phyloP scores from a whole-genome alignment of 2,113 vertebrate genomes.

The Stictonetta naevosa region DNA sequence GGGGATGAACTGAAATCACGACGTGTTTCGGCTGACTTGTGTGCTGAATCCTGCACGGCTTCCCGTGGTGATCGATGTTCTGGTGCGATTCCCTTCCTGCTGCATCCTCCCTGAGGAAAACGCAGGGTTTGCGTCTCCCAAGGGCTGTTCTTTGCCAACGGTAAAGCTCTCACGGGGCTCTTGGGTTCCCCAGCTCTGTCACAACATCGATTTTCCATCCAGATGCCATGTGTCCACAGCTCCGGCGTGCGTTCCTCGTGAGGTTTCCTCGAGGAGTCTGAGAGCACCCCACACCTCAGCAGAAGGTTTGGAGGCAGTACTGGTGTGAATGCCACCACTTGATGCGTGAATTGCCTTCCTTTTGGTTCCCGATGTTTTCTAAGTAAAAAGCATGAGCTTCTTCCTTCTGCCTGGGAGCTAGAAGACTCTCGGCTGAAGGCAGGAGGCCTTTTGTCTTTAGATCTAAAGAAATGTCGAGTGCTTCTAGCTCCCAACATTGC shows the following conservation, averaged over 20 bases:
- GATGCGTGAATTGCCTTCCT: not conserved
- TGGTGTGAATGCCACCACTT: not conserved
- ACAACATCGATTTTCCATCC: not conserved
- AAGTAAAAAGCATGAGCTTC: not conserved
- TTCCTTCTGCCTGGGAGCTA: not conserved
- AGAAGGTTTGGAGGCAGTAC: not conserved
- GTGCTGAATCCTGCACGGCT: rapidly evolving
- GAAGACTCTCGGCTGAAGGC: not conserved
- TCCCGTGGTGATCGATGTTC: not conserved
- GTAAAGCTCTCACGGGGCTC: not conserved
- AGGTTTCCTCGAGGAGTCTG: not conserved
- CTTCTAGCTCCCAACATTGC: not conserved
- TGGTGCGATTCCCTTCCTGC: not conserved
- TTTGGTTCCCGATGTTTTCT: not conserved
- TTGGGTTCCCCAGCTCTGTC: not conserved
- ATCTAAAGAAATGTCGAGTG: not conserved
- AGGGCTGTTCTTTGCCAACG: not conserved
- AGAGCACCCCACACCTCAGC: not conserved
- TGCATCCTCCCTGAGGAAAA: not conserved
- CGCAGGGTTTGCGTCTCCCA: not conserved
- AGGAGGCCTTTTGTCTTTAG: not conserved
- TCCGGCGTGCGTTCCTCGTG: not conserved
- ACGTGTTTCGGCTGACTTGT: rapidly evolving
- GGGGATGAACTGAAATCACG: not conserved
- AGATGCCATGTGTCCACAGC: not conserved